phyloP scores from a whole-genome alignment of 2,113 vertebrate genomes.

The Polypterus senegalus region DNA sequence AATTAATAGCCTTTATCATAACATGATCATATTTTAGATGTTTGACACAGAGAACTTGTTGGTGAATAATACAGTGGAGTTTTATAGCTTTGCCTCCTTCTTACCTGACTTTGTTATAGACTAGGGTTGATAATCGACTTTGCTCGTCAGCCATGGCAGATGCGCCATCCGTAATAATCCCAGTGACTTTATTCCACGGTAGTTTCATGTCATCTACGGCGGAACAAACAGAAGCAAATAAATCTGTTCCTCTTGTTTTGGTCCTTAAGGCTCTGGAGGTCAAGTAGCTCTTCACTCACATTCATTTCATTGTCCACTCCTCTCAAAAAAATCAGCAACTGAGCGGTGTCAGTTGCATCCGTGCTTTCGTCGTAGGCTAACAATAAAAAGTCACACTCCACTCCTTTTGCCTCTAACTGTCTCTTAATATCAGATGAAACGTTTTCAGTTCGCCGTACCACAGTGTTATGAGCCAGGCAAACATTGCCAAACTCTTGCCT shows the following conservation, averaged over 20 bases:
- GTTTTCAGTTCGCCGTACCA: slow-evolving; percentile 18
- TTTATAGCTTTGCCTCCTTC: slow-evolving; percentile 12
- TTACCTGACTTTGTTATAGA: slow-evolving; percentile 22
- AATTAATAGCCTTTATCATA: slow-evolving; percentile 20
- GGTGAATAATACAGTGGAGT: slow-evolving; percentile 22
- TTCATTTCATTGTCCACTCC: slow-evolving; percentile 17
- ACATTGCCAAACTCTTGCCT: slow-evolving; percentile 19
- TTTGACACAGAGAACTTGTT: slow-evolving; percentile 24
- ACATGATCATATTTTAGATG: slow-evolving; percentile 22
- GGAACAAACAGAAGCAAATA: slow-evolving; percentile 11
- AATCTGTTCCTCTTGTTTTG: slow-evolving; percentile 14
- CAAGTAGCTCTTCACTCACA: slow-evolving; percentile 17
- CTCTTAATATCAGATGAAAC: slow-evolving; percentile 20
- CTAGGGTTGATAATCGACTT: too few species aligned
- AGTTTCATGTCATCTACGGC: slow-evolving; percentile 6
- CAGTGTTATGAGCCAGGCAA: slow-evolving; percentile 18
- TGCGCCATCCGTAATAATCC: slow-evolving; percentile 10
- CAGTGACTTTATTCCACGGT: neutral
- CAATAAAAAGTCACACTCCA: neutral
- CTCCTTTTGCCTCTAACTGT: slow-evolving; percentile 10
- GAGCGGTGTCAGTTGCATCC: neutral
- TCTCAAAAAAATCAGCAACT: slow-evolving; percentile 17
- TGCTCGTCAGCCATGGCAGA: too few species aligned
- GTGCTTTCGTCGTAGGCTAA: slow-evolving; percentile 12
- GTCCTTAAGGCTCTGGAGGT: slow-evolving; percentile 20